phyloP scores from a whole-genome alignment of 2,113 vertebrate species.

The zebrafish (Danio rerio) region DNA sequence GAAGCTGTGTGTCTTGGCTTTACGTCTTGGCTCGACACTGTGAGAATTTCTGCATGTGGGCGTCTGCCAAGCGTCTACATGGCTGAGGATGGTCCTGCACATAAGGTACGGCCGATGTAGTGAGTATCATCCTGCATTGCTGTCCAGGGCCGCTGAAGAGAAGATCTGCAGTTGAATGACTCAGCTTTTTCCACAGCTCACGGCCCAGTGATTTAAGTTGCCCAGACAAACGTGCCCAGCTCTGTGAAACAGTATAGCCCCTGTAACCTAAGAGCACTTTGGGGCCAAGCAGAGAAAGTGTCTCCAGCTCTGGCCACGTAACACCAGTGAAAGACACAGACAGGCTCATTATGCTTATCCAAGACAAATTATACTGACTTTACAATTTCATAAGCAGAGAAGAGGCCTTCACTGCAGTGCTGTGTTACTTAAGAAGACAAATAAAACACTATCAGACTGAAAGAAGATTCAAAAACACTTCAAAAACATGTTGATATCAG shows the following conservation, averaged over 20 bases:
- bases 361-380: slow-evolving; percentile 9
- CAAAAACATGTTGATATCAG: background rate
- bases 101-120: slow-evolving; percentile 30
- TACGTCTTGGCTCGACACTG: background rate
- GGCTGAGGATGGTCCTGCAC: slow-evolving; percentile 22
- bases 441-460: background rate
- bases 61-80: slow-evolving; percentile 28
- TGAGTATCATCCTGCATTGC: slow-evolving; percentile 28
- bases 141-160: slow-evolving; percentile 14
- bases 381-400: slow-evolving; percentile 9
- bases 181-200: slow-evolving; percentile 53
- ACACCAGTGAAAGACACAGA: slow-evolving; percentile 23
- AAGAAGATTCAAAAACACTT: background rate
- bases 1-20: slow-evolving; percentile 32
- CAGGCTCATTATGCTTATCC: background rate
- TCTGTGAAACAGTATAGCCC: slow-evolving; percentile 26
- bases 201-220: slow-evolving; percentile 17
- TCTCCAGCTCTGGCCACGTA: background rate
- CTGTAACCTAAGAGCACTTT: slow-evolving; percentile 14
- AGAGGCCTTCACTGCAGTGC: background rate
- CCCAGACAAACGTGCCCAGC: slow-evolving; percentile 33
- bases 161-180: slow-evolving; percentile 39
- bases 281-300: slow-evolving; percentile 4
- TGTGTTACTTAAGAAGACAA: background rate
- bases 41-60: slow-evolving; percentile 17